phyloP scores from a whole-genome alignment of 2,113 vertebrate species.

The Ovibos moschatus region DNA sequence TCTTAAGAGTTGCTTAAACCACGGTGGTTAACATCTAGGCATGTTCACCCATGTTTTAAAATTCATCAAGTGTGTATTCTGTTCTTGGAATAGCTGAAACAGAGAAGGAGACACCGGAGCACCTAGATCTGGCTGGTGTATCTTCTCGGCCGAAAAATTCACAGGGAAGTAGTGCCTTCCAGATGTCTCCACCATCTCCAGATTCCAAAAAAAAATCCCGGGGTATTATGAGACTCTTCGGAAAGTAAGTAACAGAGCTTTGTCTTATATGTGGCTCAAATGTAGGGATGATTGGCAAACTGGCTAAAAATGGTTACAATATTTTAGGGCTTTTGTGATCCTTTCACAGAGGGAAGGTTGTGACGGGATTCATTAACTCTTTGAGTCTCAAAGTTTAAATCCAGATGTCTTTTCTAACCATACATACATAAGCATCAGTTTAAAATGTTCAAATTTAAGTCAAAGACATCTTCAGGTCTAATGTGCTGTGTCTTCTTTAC shows the following conservation, averaged over 20 bases:
- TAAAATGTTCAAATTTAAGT: not conserved
- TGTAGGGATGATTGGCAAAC: not conserved
- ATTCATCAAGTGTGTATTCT: slow-evolving; percentile 23
- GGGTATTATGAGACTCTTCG: slow-evolving; percentile 96
- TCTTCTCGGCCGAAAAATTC: slow-evolving; percentile 84
- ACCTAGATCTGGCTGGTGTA: slow-evolving; percentile 91
- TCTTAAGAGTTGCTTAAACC: not conserved
- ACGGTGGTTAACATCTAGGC: not conserved
- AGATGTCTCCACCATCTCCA: slow-evolving; percentile 88
- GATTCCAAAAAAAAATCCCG: slow-evolving; percentile 94
- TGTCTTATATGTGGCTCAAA: not conserved
- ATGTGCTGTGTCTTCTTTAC: slow-evolving; percentile 30
- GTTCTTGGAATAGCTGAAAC: slow-evolving; percentile 88
- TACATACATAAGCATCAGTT: not conserved
- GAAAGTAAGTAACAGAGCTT: slow-evolving; percentile 86
- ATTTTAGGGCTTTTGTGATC: not conserved
- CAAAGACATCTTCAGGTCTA: not conserved
- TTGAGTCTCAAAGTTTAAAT: not conserved
- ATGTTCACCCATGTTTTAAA: not conserved
- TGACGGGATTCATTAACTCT: not conserved
- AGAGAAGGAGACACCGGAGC: slow-evolving; percentile 89
- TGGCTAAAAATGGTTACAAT: not conserved
- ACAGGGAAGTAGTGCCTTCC: slow-evolving; percentile 80
- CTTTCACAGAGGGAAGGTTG: not conserved
- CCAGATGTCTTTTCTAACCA: not conserved